phyloP scores from a whole-genome alignment of 2,797 vertebrate genomes.

The Molossus alvarezi region DNA sequence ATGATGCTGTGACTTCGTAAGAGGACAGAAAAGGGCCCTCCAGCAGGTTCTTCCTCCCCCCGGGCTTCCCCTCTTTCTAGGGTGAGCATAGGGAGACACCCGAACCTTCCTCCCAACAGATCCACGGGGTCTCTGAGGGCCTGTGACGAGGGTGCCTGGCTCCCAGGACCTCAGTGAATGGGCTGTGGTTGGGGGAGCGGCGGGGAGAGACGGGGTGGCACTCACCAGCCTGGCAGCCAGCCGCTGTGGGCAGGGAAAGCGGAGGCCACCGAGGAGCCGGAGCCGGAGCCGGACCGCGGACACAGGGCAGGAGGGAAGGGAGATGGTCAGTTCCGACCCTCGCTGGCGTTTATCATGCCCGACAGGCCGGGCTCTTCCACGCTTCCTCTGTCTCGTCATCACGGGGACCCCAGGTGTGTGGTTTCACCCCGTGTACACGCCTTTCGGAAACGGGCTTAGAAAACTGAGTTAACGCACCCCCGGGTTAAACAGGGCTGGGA shows the following conservation, averaged over 20 bases:
- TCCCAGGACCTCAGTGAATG: neutral
- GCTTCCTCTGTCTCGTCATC: neutral
- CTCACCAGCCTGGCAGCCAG: slow-evolving; percentile 17
- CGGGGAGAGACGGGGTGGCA: neutral
- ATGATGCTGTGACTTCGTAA: neutral
- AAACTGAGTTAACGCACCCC: neutral
- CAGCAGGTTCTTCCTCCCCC: neutral
- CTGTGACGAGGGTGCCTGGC: neutral
- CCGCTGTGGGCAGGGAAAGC: slow-evolving; percentile 26
- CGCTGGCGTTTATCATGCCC: neutral
- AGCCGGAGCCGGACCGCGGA: neutral
- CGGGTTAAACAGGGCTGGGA: neutral
- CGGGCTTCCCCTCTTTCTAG: neutral
- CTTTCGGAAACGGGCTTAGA: neutral
- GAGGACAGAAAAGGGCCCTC: neutral
- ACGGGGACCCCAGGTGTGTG: neutral
- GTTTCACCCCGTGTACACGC: neutral
- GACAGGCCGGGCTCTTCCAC: accelerated
- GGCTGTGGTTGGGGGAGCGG: neutral
- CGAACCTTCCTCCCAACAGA: neutral
- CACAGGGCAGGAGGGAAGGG: neutral
- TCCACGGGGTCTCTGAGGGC: neutral
- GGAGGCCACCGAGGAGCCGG: neutral
- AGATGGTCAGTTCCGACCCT: neutral
- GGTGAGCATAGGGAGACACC: neutral